Conservation (phyloP, 2,113 vertebrate genomes). For the Pongo abelii region DNA sequence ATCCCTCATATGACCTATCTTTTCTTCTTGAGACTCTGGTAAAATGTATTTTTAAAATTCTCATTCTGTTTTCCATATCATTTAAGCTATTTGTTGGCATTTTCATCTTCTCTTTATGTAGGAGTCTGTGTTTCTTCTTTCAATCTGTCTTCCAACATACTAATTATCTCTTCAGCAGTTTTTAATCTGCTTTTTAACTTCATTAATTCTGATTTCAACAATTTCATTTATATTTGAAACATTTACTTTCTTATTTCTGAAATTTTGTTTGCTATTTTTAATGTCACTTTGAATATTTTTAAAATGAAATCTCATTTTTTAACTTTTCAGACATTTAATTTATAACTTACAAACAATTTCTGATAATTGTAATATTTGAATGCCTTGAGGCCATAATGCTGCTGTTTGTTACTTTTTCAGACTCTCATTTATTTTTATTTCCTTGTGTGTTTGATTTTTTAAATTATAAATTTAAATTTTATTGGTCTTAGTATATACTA, state of each 20-base stretch:
- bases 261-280: background rate
- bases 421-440: background rate
- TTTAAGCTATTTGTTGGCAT: background rate
- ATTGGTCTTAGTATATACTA: background rate
- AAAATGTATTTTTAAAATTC: background rate
- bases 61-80: background rate
- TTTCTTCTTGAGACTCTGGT: background rate
- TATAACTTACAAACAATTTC: background rate
- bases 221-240: background rate
- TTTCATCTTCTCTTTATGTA: background rate
- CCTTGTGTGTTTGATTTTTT: background rate
- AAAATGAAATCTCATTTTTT: slow-evolving; percentile 16
- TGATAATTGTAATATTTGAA: background rate
- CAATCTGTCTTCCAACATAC: background rate
- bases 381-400: background rate
- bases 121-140: background rate
- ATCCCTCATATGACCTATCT: background rate
- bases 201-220: background rate
- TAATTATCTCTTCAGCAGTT: background rate
- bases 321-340: background rate
- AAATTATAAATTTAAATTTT: background rate
- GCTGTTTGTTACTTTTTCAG: background rate
- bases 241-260: background rate
- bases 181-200: background rate
- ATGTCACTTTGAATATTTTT: background rate